A percentile compares a stretch with the other conserved stretches of the same genome.
These are phyloP conservation scores for Theristicus caerulescens DNA, from an alignment of 2,113 vertebrate genomes.

Conservation along the genomic window DNA sequence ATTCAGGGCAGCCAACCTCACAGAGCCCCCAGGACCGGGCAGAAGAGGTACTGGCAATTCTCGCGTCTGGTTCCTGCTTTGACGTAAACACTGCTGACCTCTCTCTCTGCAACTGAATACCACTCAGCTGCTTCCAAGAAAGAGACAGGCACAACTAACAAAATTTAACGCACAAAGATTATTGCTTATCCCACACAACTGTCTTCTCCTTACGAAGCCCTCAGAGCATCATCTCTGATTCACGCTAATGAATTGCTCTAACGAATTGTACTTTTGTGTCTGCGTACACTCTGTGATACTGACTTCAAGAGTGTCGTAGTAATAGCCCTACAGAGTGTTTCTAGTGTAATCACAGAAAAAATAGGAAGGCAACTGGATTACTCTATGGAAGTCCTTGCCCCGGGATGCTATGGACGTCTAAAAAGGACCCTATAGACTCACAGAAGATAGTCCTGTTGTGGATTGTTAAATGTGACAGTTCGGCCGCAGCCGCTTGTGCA, in stretches of 20 bases:
- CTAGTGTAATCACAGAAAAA: background rate
- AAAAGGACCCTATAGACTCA: background rate
- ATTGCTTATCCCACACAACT: background rate
- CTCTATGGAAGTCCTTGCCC: background rate
- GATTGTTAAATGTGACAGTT: background rate
- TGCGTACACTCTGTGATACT: background rate
- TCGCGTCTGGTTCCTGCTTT: background rate
- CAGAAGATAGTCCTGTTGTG: background rate
- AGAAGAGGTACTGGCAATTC: background rate
- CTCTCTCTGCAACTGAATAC: background rate
- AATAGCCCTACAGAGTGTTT: background rate
- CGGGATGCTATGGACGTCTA: background rate
- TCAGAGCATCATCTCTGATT: background rate
- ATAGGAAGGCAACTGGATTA: background rate
- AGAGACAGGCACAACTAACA: background rate
- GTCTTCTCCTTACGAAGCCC: background rate
- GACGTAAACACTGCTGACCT: background rate
- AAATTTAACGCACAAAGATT: background rate
- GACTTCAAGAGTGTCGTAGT: background rate
- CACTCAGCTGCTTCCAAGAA: background rate
- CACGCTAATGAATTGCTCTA: background rate
- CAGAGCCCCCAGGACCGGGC: background rate
- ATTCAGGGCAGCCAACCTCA: background rate
- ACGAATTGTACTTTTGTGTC: background rate
- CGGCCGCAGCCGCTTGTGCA: background rate